phyloP scores from a whole-genome alignment of 2,113 vertebrate species.

The Eptesicus fuscus region DNA sequence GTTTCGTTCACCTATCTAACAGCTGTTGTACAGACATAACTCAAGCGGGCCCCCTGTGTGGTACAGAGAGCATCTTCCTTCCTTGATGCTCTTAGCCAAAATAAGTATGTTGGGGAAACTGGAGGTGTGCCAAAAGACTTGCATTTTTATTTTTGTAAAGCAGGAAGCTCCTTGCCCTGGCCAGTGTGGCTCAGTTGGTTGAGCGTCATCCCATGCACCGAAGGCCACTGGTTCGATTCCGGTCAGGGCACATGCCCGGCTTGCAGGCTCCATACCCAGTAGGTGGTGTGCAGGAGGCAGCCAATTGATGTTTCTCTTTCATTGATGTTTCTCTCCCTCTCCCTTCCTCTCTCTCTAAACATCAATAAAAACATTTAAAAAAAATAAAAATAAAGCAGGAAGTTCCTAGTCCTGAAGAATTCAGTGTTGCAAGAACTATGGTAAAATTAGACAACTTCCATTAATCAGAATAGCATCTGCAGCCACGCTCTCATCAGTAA shows the following conservation, averaged over 20 bases:
- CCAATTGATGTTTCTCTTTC: neutral
- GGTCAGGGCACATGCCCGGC: neutral
- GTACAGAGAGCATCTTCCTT: neutral
- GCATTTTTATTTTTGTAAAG: conserved; percentile 43
- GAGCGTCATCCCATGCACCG: neutral
- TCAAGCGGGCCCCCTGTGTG: neutral
- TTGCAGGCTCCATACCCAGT: neutral
- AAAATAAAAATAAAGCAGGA: neutral
- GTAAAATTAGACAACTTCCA: conserved; percentile 47
- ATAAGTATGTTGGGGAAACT: neutral
- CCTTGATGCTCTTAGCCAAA: neutral
- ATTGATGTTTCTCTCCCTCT: neutral
- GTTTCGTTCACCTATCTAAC: neutral
- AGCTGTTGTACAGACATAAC: neutral
- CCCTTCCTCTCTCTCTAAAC: neutral
- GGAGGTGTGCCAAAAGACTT: neutral
- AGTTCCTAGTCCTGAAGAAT: neutral
- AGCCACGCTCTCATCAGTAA: conserved; percentile 24
- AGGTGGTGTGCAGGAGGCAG: neutral
- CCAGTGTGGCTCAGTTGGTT: neutral
- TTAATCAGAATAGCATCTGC: conserved; percentile 53
- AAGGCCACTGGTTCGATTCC: neutral
- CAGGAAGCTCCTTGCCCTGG: neutral
- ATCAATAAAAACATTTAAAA: neutral
- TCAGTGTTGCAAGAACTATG: conserved; percentile 4